Conservation (phyloP, 2,113 vertebrate genomes). For the Corythoichthys haematopterus region DNA sequence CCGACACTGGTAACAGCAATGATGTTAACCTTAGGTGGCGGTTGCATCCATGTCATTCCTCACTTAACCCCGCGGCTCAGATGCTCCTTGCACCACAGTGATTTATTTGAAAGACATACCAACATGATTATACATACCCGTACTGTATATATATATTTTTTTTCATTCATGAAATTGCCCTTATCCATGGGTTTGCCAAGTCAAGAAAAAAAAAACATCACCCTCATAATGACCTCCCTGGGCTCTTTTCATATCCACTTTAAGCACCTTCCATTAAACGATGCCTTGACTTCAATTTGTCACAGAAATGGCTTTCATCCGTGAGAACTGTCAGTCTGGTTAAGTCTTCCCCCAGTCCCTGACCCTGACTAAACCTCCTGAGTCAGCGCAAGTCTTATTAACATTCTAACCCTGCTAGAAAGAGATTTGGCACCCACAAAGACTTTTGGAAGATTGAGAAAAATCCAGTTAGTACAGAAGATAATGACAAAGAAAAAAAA, state of each 20-base stretch:
- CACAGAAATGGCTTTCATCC: slow-evolving; percentile 50
- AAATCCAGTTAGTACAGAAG: slow-evolving; percentile 23
- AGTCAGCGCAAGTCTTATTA: slow-evolving; percentile 39
- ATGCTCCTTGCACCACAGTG: slow-evolving; percentile 14
- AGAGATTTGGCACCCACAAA: slow-evolving; percentile 36
- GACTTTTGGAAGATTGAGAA: slow-evolving; percentile 25
- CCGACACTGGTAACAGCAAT: not conserved
- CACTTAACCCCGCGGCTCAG: slow-evolving; percentile 23
- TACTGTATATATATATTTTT: not conserved
- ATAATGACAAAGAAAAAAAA: slow-evolving; percentile 38
- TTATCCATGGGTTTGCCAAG: slow-evolving; percentile 49
- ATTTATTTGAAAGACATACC: slow-evolving; percentile 31
- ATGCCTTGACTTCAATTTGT: slow-evolving; percentile 42
- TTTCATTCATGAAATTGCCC: slow-evolving; percentile 34
- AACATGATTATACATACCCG: not conserved
- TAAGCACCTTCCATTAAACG: slow-evolving; percentile 34
- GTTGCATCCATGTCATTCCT: slow-evolving; percentile 30
- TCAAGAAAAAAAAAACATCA: slow-evolving; percentile 18
- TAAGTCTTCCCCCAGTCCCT: slow-evolving; percentile 38
- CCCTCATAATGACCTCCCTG: slow-evolving; percentile 33
- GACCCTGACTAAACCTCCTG: slow-evolving; percentile 37
- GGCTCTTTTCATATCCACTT: slow-evolving; percentile 36
- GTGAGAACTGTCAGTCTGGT: slow-evolving; percentile 44
- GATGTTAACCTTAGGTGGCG: slow-evolving; percentile 8
- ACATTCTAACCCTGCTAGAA: slow-evolving; percentile 42